Evolutionary conservation across 2,888 invertebrate genomes (phyloP), one percentile per base, ranked within the genome.

Genomic region (Xestia ashworthii): DNA sequence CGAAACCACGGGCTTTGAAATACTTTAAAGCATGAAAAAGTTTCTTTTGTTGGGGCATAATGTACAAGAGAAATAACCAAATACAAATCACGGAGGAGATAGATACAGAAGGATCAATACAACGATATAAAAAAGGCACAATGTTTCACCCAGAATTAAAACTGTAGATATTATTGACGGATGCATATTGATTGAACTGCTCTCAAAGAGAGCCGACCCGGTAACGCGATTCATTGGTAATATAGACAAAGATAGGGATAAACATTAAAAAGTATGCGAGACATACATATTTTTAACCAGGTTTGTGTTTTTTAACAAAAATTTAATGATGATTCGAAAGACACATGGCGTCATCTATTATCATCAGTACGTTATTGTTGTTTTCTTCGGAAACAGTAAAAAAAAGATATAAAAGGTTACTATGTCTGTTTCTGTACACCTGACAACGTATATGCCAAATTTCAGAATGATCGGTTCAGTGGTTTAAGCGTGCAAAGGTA

Each of bases 41-140:
- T 83, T 86, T 71, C 50, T 81, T 83, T 83, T 74, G 81, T 80
- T 66, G 67, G 66, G 62, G n/a, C 53, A 84, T 62, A 84, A 75
- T 75, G 58, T 74, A 32, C 41, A 69, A 74, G 62, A 68, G 72
- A 55, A 73, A 78, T 78, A 74, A 69, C 65, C 48, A 74, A 83
- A 80, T 68, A 69, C 50, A 41, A 38, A 44, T 5, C 68, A 75
- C 19, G 44, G 46, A 75, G 16, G 32, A 74, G 16, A 44, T 22
- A 12, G 22, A 12, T 32, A 32, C 53, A 67, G 80, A 80, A 80
- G 55, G n/a, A 6, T 55, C 41, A 55, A 16, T 25, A 25, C 6
- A 38, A 46, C 9, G 5, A 38, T 5, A 2, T 32, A 71, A 48
- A 38, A n/a, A 8, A 9, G 14, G 12, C 8, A n/a, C 14, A 16